phyloP scores from a whole-genome alignment of 2,797 vertebrate species.

The Alca torda region DNA sequence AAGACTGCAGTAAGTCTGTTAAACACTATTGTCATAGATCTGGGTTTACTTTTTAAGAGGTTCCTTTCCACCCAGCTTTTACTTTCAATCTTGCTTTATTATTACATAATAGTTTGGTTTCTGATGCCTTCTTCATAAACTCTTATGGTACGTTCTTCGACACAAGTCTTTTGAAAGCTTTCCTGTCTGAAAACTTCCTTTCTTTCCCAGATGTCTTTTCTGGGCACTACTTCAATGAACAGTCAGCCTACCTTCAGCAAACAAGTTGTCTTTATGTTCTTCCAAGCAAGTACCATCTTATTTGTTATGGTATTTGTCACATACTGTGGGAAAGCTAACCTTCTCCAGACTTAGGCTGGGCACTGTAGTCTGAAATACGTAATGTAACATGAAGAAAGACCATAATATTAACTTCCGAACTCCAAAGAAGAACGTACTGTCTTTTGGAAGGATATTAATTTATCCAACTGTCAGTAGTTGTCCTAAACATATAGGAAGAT shows the following conservation, averaged over 20 bases:
- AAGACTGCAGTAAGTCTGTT: not conserved
- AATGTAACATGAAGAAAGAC: not conserved
- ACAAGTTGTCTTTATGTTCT: not conserved
- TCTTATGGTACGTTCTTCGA: not conserved
- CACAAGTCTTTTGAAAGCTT: not conserved
- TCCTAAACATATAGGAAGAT: not conserved
- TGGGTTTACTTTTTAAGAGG: not conserved
- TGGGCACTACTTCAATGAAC: not conserved
- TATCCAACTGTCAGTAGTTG: not conserved
- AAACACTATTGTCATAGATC: not conserved
- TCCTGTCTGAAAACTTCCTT: not conserved
- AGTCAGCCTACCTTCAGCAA: not conserved
- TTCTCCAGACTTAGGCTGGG: not conserved
- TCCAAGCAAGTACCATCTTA: not conserved
- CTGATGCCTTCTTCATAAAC: not conserved
- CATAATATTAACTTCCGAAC: not conserved
- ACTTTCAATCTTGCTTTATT: not conserved
- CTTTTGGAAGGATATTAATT: not conserved
- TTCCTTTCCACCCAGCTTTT: not conserved
- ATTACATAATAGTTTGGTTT: not conserved
- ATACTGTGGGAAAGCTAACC: not conserved
- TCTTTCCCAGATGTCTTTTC: not conserved
- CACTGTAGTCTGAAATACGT: not conserved
- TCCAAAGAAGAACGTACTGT: not conserved
- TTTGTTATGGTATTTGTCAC: not conserved